Evolutionary conservation across 2,888 invertebrate genomes (phyloP), one percentile per base, ranked within the genome.

Genomic region (Syrista parreyssii): DNA sequence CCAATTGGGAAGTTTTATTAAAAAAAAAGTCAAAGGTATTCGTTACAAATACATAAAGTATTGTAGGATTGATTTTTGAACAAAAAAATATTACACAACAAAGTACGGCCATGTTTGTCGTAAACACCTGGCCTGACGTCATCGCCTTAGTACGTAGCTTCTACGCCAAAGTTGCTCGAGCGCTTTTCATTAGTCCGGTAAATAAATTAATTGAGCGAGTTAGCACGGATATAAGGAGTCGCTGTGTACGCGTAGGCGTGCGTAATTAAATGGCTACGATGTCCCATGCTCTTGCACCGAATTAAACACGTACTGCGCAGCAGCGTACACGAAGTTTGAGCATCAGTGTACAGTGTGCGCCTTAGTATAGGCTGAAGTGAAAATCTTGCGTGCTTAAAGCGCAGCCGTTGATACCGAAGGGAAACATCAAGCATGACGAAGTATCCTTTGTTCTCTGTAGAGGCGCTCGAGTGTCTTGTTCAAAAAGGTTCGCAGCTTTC

Each of bases 181-280:
- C 40, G 9, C 4, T 55, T 55, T 15, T 55, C 40, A 23, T 55
- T 55, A 55, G 40, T 55, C 23, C 15, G 6, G 68, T 31, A 78
- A 78, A 78, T 78, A 78, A 75, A 78, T 78, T 75, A 78, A 75
- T 78, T 68, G 72, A 78, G 78, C 78, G 71, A 78, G 75, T 78
- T 78, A 75, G 71, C 74, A 69, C 68, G 23, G 72, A 71, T 68
- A 74, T 35, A 15, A 12, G 40, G 40, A 55, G 40, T 55, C 23
- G 40, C 40, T 12, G 15, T 23, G 23, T 23, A 23, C 23, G 40
- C 40, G 40, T 55, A 2, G 40, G 23, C 40, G 40, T 55, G 9
- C 23, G 40, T 55, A 55, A 55, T 55, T 55, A 55, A 55, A 55
- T 55, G 23, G 40, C 23, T 55, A 15, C 40, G 6, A 55, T 55